Base-by-base conservation (phyloP, 2,113 vertebrate genomes). In the Pangasianodon hypophthalmus region DNA sequence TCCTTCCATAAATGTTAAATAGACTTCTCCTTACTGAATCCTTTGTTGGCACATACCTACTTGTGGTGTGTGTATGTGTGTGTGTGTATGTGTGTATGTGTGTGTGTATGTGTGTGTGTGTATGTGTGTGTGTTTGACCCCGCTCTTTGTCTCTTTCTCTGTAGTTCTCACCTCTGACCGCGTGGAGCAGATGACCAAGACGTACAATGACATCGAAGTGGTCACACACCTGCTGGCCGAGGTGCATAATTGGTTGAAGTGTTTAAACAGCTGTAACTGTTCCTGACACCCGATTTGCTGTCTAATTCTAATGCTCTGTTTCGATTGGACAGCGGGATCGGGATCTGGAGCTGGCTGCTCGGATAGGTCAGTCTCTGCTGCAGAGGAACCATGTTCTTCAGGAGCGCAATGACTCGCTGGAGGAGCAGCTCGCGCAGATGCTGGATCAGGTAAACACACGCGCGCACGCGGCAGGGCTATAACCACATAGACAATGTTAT, bases 351-450 rank as follows among this genome's bases (percentile, higher is more conserved):
- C 94, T 99, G 88, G 98, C 98, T 8, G 98, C 98, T 67, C 97
- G 98, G 60, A 99, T 99, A 91, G 98, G 98, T 62, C 98, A 99
- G 94, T 99, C 98, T 1, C 97, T 99, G 32, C 95, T 99, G 75
- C 98, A 98, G 92, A 95, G 98, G 86, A 99, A 99, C 92, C 97
- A 98, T 87, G 94, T 97, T 64, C 94, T 99, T 88, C 96, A 96
- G 7, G 98, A 99, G 90, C 97, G 98, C 90, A 99, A 98, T 77
- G 98, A 99, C 87, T 93, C 97, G 3, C 87, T 99, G 86, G 98
- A 99, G 92, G 98, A 99, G 87, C 98, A 99, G 90, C 50, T 99
- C 46, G 95, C 96, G 13, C 97, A 99, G 92, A 95, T 97, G 69
- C 93, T 97, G 87, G 98, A 99, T 95, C 97, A 97, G 96, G 98